Percentiles rank a stretch among this genome's conserved stretches.
Conservation (phyloP, 1,140 invertebrate species). For the Campoletis sonorensis region DNA sequence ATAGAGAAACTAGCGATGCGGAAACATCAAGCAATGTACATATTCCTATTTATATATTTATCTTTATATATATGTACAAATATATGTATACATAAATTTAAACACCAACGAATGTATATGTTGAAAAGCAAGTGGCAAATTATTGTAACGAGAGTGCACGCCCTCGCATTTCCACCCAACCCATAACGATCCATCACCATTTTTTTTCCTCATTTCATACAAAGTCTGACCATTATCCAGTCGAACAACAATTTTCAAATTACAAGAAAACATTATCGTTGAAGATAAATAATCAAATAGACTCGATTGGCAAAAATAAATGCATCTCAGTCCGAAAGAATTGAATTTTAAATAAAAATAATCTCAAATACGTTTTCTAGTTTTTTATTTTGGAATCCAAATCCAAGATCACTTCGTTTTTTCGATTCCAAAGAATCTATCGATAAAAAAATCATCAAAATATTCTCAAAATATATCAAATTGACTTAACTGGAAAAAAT, state of each 20-base stretch:
- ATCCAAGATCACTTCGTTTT: no score
- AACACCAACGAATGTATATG: neutral
- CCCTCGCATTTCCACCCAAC: conserved; percentile 16
- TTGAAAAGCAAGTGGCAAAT: conserved; percentile 17
- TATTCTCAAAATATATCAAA: no score
- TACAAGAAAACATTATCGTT: neutral
- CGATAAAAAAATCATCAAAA: no score
- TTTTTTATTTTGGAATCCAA: no score
- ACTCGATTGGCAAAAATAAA: no score
- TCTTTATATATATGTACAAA: no score
- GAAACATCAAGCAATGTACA: neutral
- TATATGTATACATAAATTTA: neutral
- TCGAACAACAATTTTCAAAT: neutral
- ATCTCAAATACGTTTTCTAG: no score
- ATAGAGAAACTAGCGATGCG: conserved; percentile 12
- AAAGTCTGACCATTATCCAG: neutral
- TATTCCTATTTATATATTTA: neutral
- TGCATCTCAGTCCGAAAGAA: no score
- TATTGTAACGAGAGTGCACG: conserved; percentile 8
- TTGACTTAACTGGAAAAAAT: no score
- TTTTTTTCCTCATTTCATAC: neutral
- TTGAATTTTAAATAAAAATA: no score
- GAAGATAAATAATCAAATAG: neutral
- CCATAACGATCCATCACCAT: conserved; percentile 7
- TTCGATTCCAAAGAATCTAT: no score